Percentiles rank a stretch among this genome's conserved stretches.
phyloP scores from a whole-genome alignment of 2,113 vertebrate species.

The Mesembrinibis cayennensis region DNA sequence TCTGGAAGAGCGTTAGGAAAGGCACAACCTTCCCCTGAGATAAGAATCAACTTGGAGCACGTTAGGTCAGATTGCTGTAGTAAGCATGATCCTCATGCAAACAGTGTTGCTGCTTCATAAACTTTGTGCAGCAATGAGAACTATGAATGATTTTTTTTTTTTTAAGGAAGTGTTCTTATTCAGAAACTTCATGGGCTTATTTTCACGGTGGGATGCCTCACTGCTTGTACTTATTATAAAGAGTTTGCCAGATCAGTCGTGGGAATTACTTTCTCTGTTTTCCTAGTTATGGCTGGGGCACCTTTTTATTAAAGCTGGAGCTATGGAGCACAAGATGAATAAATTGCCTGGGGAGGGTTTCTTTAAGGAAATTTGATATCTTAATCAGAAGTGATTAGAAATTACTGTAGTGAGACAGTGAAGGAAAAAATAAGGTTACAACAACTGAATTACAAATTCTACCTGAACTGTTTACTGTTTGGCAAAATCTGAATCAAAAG shows the following conservation, averaged over 20 bases:
- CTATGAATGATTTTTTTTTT: not conserved
- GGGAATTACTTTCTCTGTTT: not conserved
- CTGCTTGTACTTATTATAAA: not conserved
- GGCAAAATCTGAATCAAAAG: not conserved
- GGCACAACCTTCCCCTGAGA: not conserved
- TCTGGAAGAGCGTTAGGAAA: not conserved
- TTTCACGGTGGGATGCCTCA: not conserved
- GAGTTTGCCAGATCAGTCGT: not conserved
- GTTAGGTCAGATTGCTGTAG: not conserved
- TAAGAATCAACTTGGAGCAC: accelerated
- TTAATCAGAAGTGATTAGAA: not conserved
- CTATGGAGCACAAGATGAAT: not conserved
- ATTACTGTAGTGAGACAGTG: not conserved
- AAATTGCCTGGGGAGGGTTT: not conserved
- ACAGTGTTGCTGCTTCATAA: not conserved
- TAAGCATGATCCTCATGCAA: not conserved
- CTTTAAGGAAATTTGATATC: not conserved
- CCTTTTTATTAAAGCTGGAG: not conserved
- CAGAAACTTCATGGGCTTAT: not conserved
- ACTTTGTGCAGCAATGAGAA: not conserved
- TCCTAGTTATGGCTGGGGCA: not conserved
- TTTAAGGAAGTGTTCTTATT: not conserved
- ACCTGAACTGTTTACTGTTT: not conserved
- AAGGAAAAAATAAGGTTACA: not conserved
- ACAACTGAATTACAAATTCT: not conserved